These are phyloP conservation scores for Coelinius sp. DNA, from an alignment of 2,888 invertebrate species.

Conservation along the genomic window DNA sequence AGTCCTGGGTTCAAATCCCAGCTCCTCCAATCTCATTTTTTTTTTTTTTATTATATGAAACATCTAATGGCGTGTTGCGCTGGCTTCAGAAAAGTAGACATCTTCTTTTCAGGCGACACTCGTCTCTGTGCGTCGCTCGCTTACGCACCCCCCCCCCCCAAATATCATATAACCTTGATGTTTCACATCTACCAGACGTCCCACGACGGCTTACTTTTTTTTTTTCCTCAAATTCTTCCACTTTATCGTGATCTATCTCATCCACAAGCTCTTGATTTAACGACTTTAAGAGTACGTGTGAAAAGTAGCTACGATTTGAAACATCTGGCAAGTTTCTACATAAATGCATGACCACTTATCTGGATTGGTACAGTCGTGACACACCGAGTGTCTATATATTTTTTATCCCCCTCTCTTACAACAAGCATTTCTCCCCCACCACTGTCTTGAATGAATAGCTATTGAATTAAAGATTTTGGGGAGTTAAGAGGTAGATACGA, in stretches of 20 bases:
- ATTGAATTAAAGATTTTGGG: constrained; percentile 67
- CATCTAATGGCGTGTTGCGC: too few relatives aligned
- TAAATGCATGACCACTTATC: constrained; percentile 71
- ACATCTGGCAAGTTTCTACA: constrained; percentile 54
- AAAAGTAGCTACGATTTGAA: constrained; percentile 7
- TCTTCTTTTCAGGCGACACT: too few relatives aligned
- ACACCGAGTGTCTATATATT: constrained; percentile 62
- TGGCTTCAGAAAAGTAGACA: too few relatives aligned
- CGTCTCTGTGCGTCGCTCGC: too few relatives aligned
- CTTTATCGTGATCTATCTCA: not conserved
- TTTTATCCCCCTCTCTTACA: constrained; percentile 46
- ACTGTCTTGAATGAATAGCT: constrained; percentile 55
- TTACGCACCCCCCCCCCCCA: too few relatives aligned
- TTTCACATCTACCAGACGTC: too few relatives aligned
- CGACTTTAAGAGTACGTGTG: not conserved
- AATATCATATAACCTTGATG: too few relatives aligned
- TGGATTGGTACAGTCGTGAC: constrained; percentile 62
- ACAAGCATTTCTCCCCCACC: not conserved
- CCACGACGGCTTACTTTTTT: too few relatives aligned
- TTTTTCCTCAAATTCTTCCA: too few relatives aligned
- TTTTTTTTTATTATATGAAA: constrained; percentile 36
- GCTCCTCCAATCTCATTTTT: constrained; percentile 58
- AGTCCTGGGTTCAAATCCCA: constrained; percentile 71
- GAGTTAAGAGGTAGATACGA: constrained; percentile 13
- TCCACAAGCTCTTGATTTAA: constrained; percentile 1